Base-by-base conservation (phyloP, 2,888 invertebrate genomes). In the Megaustenia siamemsis region DNA sequence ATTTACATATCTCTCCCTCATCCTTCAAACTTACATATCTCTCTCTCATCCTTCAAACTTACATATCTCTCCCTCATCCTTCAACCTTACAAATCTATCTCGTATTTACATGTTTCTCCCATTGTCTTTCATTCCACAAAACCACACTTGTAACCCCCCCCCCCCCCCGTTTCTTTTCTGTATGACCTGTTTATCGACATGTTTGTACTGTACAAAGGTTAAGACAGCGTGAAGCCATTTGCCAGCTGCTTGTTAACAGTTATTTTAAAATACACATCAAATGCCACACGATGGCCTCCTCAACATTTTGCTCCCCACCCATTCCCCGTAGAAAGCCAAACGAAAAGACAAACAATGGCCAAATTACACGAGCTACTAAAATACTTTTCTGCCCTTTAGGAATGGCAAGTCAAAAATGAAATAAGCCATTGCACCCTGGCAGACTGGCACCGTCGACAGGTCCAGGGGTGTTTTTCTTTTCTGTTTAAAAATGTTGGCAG, bases 211-310 rank as follows among this genome's bases (percentile, higher is more conserved):
- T 35, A 35, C 66, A 66, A 66, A 66, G 66, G 66, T 66, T 66
- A 66, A 32, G 66, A 32, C 66, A 56, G 56, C n/a, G 4, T 32
- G 28, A 28, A 66, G 66, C 15, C 35, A 3, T 35, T 12, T 66
- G 66, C 66, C 66, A 66, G 66, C 15, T 66, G 32, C 66, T 28
- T 35, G 28, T 63, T 66, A 66, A 66, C 66, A 66, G 32, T 66
- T 66, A 35, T 66, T 35, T 66, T 66, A 12, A 32, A 66, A 66
- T 32, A 66, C n/a, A 66, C 66, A 66, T 35, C 35, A 66, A 66
- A 66, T 66, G 66, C 66, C 66, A 66, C 12, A 3, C 8, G 66
- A 28, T 12, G 15, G 21, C 35, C 66, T 63, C 35, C n/a, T 35
- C 66, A 53, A 8, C 56, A 21, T 15, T n/a, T 56, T 24, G 18